Percentiles rank a stretch among this genome's conserved stretches.
These are phyloP conservation scores for Leptinotarsa tumamoca DNA, from an alignment of 2,888 invertebrate species.

Conservation along the genomic window DNA sequence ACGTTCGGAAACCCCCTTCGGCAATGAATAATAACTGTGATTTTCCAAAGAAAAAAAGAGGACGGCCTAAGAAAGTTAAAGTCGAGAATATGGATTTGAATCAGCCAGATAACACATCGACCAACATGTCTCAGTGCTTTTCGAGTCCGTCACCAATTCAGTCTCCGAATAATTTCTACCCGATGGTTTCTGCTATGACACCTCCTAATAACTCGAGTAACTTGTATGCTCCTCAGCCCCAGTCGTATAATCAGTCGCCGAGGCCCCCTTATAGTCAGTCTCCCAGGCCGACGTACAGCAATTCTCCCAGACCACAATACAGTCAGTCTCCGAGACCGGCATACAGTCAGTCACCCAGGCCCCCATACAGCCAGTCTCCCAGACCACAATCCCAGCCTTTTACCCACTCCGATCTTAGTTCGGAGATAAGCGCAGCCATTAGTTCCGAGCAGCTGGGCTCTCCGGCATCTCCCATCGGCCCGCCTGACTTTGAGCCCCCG, in stretches of 20 bases:
- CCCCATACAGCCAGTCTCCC: constrained; percentile 61
- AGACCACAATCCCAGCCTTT: constrained; percentile 70
- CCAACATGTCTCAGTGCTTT: constrained; percentile 67
- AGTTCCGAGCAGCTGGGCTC: constrained; percentile 76
- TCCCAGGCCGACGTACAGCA: constrained; percentile 57
- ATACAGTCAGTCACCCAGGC: constrained; percentile 59
- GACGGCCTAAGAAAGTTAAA: constrained; percentile 88
- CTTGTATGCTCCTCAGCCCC: constrained; percentile 62
- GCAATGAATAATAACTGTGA: constrained; percentile 67
- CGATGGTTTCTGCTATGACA: constrained; percentile 63
- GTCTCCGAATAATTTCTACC: constrained; percentile 68
- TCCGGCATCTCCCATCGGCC: constrained; percentile 77
- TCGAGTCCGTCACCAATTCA: constrained; percentile 68
- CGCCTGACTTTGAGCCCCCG: constrained; percentile 82
- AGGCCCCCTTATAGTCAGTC: constrained; percentile 60
- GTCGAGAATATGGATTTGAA: constrained; percentile 72
- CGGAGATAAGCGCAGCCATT: constrained; percentile 83
- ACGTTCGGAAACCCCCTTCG: constrained; percentile 67
- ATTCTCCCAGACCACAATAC: constrained; percentile 59
- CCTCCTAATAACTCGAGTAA: constrained; percentile 63
- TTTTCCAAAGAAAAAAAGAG: constrained; percentile 88
- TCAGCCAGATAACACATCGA: constrained; percentile 64
- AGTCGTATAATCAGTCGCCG: constrained; percentile 59
- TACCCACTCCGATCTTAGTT: constrained; percentile 80
- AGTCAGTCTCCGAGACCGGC: constrained; percentile 67